Evolutionary conservation across 64 coral and sea anemone genomes (phyloP).

Genomic region (Pocillopora damicornis): DNA sequence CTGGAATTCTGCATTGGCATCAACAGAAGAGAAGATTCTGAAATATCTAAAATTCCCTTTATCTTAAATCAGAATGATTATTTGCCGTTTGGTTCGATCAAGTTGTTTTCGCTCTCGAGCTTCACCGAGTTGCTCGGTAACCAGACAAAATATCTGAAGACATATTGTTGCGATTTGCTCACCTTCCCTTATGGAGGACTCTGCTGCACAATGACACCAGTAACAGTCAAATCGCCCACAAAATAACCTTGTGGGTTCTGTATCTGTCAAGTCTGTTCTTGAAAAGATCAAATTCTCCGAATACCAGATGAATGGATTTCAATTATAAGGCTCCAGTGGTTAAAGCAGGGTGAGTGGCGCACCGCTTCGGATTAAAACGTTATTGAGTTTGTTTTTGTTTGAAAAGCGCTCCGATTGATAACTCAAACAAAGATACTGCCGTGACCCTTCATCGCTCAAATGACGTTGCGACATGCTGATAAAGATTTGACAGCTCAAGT

Average conservation of each 20-base stretch:
- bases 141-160: background rate
- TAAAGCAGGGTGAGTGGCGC: background rate
- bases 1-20: no score
- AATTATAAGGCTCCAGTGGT: background rate
- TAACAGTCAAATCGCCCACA: background rate
- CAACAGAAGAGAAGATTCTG: background rate
- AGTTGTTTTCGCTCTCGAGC: background rate
- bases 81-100: background rate
- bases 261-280: background rate
- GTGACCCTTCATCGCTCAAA: slow-evolving; percentile 17
- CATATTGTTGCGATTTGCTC: background rate
- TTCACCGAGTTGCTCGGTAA: background rate
- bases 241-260: background rate
- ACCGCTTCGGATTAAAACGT: background rate
- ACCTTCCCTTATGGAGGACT: background rate
- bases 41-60: background rate
- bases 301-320: background rate
- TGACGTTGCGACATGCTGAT: slow-evolving; percentile 6
- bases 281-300: background rate
- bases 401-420: slow-evolving; percentile 2
- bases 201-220: background rate
- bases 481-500: slow-evolving; percentile 4
- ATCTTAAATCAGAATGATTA: background rate
- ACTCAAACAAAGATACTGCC: background rate
- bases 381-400: slow-evolving; percentile 34